Evolutionary conservation across 2,113 vertebrate species (phyloP), one percentile per base, ranked within the genome.

Genomic region (Todiramphus chloris): DNA sequence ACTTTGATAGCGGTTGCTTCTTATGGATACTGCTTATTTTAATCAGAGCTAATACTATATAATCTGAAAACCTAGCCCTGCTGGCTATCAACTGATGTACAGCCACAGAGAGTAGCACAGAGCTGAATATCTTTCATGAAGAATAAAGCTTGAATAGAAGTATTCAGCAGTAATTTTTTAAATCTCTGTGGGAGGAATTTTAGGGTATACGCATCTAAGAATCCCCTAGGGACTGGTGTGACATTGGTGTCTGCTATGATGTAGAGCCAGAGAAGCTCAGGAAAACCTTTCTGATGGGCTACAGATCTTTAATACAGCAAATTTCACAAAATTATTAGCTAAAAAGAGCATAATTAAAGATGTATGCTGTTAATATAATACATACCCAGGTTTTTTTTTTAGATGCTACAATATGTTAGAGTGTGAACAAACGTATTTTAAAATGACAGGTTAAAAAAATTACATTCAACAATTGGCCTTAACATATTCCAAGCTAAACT

Each of bases 81-180:
- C 64, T 93, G 86, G 44, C 41, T 91, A 66, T 76, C 78, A 83
- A 16, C 21, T 86, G 62, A 91, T 88, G 30, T 73, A 67, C 24
- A 79, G 59, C 39, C 80, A 91, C 67, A 69, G 33, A 69, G 33
- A 94, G 39, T 43, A 87, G 27, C 72, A 90, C n/a, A 89, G 55
- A 86, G 30, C 23, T 82, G 44, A 91, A 78, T 66, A 70, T 94
- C 95, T 93, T 73, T 89, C n/a, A 75, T 13, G 24, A 31, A 97
- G 53, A 89, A 89, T n/a, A 96, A 97, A 90, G 79, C 66, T n/a
- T 55, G 39, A 96, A 53, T 93, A 9, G 90, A 94, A 95, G 90
- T 56, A 95, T 74, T 87, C 87, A 72, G 51, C 50, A 80, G 89
- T 31, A 89, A 88, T 78, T 74, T 88, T 87, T 95, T 89, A 93